These are phyloP conservation scores for Bergia puertoricense DNA, from an alignment of 92 coral and sea anemone species.

Conservation along the genomic window DNA sequence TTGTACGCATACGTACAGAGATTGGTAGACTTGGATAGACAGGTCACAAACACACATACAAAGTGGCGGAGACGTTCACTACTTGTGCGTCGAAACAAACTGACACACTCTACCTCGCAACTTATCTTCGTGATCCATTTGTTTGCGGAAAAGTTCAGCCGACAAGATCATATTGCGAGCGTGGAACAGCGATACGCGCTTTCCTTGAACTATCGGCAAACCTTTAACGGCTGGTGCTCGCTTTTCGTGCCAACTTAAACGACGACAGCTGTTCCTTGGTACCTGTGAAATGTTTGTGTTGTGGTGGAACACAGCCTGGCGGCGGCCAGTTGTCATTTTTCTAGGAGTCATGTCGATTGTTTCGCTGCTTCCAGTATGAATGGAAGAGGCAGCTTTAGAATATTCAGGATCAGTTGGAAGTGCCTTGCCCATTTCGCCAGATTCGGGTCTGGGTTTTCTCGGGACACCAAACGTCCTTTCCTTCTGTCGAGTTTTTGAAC, in stretches of 20 bases:
- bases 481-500: background rate
- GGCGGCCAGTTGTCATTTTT: conserved; percentile 11
- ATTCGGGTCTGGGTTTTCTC: background rate
- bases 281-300: conserved; percentile 1
- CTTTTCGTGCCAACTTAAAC: conserved; percentile 24
- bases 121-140: conserved; percentile 1
- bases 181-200: conserved; percentile 36
- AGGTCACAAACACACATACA: background rate
- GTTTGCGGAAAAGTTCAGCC: conserved; percentile 11
- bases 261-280: conserved; percentile 12
- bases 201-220: conserved; percentile 26
- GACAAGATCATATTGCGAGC: conserved; percentile 7
- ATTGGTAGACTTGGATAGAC: no score
- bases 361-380: conserved; percentile 12
- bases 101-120: conserved; percentile 11
- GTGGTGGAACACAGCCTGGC: conserved; percentile 21
- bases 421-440: background rate
- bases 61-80: background rate
- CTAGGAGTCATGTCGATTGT: background rate
- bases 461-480: background rate
- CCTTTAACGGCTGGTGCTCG: background rate
- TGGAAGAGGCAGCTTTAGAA: background rate
- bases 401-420: background rate
- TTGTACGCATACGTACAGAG: no score
- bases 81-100: conserved; percentile 2